Conservation (phyloP, 2,888 invertebrate genomes). For the Torymus texanus region DNA sequence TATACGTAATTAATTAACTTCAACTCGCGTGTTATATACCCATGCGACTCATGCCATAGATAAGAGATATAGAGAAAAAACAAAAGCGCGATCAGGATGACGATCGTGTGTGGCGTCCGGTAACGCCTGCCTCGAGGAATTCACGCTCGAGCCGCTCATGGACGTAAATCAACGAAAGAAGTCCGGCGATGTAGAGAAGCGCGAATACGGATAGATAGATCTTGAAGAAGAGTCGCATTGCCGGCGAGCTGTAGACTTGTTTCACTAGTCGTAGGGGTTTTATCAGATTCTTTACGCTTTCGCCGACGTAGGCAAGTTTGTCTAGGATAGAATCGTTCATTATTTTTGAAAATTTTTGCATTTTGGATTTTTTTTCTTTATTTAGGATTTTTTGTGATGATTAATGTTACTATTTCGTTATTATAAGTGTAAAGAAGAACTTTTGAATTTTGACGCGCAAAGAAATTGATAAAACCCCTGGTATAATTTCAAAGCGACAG, state of each 20-base stretch:
- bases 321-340: no score
- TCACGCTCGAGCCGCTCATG: constrained; percentile 23
- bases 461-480: no score
- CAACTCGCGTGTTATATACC: no score
- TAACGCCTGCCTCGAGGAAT: constrained; percentile 16
- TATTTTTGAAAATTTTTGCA: no score
- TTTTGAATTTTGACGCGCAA: no score
- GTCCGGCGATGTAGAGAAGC: neutral
- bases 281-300: constrained; percentile 12
- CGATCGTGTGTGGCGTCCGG: constrained; percentile 35
- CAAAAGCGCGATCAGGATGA: constrained; percentile 31
- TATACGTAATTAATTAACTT: no score
- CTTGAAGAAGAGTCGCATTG: constrained; percentile 9
- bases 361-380: no score
- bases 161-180: constrained; percentile 9
- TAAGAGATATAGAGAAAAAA: constrained; percentile 13
- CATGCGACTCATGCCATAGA: neutral
- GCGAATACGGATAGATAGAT: constrained; percentile 19
- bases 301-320: neutral
- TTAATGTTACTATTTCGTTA: no score
- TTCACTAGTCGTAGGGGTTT: neutral
- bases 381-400: no score
- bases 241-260: neutral
- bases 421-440: no score
- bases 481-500: neutral